phyloP scores from a whole-genome alignment of 2,113 vertebrate species.

The Phylloscopus whistleri region DNA sequence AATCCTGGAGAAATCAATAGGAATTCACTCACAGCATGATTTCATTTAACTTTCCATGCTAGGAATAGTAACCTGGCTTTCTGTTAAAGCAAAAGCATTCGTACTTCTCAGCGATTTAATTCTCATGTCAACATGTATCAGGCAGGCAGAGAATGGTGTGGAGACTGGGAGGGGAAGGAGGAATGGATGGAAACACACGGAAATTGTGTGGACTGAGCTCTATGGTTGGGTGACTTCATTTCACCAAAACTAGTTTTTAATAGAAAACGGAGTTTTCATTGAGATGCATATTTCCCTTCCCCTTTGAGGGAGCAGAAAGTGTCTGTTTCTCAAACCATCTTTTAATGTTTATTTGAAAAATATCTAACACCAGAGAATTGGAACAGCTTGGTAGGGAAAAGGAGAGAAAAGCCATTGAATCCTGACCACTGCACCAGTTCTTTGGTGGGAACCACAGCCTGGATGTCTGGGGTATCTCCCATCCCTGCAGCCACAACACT shows the following conservation, averaged over 20 bases:
- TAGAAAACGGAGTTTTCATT: not conserved
- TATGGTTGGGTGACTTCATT: not conserved
- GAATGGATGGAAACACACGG: not conserved
- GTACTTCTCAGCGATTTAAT: constrained; percentile 37
- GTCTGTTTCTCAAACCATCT: not conserved
- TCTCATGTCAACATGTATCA: constrained; percentile 53
- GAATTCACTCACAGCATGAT: constrained; percentile 39
- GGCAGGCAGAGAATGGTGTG: not conserved
- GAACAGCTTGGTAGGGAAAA: not conserved
- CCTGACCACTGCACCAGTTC: no score
- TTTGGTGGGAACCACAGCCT: not conserved
- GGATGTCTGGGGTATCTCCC: not conserved
- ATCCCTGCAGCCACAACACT: not conserved
- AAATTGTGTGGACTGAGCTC: not conserved
- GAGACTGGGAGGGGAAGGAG: not conserved
- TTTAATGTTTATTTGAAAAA: not conserved
- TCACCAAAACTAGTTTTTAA: not conserved
- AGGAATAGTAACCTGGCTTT: constrained; percentile 56
- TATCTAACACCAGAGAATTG: not conserved
- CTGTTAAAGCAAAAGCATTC: constrained; percentile 42
- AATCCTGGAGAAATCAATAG: constrained; percentile 62
- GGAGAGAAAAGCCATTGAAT: not conserved
- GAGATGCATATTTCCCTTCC: not conserved
- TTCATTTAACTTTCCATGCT: constrained; percentile 57
- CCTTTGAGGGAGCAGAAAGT: not conserved